Evolutionary conservation across 2,797 vertebrate species (phyloP), one percentile per base, ranked within the genome.

Genomic region (Dicrostonyx torquatus): DNA sequence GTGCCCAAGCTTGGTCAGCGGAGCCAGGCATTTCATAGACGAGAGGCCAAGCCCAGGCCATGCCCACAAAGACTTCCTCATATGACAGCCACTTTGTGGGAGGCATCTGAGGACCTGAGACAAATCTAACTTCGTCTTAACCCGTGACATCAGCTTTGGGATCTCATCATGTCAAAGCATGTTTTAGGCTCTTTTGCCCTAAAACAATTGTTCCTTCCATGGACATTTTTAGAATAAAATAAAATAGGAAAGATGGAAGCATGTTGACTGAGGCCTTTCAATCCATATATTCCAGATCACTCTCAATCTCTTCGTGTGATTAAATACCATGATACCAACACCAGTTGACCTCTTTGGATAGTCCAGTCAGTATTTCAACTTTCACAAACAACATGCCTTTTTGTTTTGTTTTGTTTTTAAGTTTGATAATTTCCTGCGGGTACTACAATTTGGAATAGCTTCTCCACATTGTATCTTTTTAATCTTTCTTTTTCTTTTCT

Each of bases 211-310:
- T 3, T 93, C 88, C 17, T 17, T 91, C 72, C 48, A 55, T 4
- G 15, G 34, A 78, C 75, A 87, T 88, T 92, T 91, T 93, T 60
- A 91, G 72, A 94, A 84, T 89, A 72, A 89, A 95, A 90, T 85
- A 79, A 94, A 89, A 72, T 48, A 84, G 79, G 18, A 73, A 5
- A 40, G 14, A 48, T 76, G 14, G 62, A 92, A 90, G 24, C 6
- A 3, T n/a, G 8, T 37, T 84, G 29, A n/a, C 88, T 87, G 2
- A 34, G 50, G n/a, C 73, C 29, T 78, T 78, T 89, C 14, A 55
- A 6, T 9, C 43, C 29, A 29, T 83, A 6, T 70, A n/a, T 34
- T 80, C 40, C 26, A 82, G 60, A 82, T 75, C 34, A 45, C n/a
- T 79, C 66, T 79, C 43, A 77, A 5, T 70, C 87, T 6, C 40